Percentiles rank a stretch among this genome's conserved stretches.
Evolutionary conservation across 1,140 invertebrate species (phyloP).

Genomic region (Zaprionus nigranus): DNA sequence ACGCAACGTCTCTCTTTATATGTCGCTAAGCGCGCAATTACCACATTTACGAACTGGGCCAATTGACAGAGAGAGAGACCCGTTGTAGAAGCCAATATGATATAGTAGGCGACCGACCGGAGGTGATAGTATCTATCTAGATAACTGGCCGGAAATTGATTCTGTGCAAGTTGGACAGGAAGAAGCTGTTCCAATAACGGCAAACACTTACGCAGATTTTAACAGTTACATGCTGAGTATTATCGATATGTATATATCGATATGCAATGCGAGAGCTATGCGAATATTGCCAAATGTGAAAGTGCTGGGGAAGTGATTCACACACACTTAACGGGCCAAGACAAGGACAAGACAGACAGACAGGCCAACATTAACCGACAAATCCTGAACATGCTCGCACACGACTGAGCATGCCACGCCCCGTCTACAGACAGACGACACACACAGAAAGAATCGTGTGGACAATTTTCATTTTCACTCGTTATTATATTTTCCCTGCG

Average conservation of each 20-base stretch:
- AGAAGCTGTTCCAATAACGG: constrained; percentile 4
- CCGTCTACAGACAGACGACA: not conserved
- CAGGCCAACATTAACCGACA: constrained; percentile 6
- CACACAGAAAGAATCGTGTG: constrained; percentile 9
- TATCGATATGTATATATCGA: not conserved
- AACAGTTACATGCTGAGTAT: not conserved
- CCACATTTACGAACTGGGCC: constrained; percentile 77
- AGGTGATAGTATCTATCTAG: constrained; percentile 32
- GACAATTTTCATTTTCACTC: constrained; percentile 66
- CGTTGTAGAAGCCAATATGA: constrained; percentile 41
- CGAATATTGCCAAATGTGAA: constrained; percentile 26
- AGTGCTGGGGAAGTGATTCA: constrained; percentile 24
- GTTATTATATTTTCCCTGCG: constrained; percentile 67
- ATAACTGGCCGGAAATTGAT: constrained; percentile 65
- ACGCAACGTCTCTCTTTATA: constrained; percentile 50
- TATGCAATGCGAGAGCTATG: constrained; percentile 6
- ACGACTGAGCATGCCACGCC: constrained; percentile 4
- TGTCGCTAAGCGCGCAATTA: constrained; percentile 76
- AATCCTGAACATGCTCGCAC: constrained; percentile 8
- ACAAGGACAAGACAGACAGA: constrained; percentile 14
- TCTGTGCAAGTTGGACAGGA: constrained; percentile 17
- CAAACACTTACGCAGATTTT: not conserved
- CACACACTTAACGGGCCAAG: constrained; percentile 18
- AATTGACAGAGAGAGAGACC: constrained; percentile 51
- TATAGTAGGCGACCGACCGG: constrained; percentile 41